These are phyloP conservation scores for Mus pahari DNA, from an alignment of 2,113 vertebrate genomes.

Conservation along the genomic window DNA sequence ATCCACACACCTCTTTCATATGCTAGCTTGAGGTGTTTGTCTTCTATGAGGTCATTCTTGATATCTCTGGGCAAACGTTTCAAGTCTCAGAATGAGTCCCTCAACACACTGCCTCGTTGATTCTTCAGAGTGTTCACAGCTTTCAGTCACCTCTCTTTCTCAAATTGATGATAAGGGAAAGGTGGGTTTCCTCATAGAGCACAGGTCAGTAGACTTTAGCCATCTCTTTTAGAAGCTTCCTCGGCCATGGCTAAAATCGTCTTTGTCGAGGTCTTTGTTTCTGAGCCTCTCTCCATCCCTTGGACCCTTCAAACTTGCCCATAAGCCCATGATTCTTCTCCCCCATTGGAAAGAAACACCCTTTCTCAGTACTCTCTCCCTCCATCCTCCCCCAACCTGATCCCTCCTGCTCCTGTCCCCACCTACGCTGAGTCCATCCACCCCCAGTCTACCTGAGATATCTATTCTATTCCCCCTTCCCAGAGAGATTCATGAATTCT, in stretches of 20 bases:
- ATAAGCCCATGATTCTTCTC: not conserved
- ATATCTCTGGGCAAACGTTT: constrained; percentile 91
- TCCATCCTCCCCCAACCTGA: not conserved
- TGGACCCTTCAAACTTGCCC: not conserved
- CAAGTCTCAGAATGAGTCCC: constrained; percentile 88
- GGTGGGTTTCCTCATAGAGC: constrained; percentile 88
- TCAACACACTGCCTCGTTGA: constrained; percentile 89
- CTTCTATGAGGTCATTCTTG: constrained; percentile 89
- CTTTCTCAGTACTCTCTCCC: not conserved
- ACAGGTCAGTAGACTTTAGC: constrained; percentile 88
- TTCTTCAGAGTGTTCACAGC: constrained; percentile 90
- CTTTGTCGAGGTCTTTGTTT: not conserved
- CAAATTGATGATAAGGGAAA: constrained; percentile 91
- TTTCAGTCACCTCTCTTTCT: constrained; percentile 90
- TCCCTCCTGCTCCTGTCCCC: not conserved
- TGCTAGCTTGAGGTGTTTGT: constrained; percentile 90
- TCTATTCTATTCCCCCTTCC: not conserved
- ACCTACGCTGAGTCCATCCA: not conserved
- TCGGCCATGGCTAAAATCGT: not conserved
- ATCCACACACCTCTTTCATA: constrained; percentile 89
- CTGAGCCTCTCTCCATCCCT: constrained; percentile 64
- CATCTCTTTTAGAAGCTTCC: constrained; percentile 84
- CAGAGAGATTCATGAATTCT: not conserved
- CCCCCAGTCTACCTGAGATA: not conserved
- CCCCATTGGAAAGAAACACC: not conserved